Percentiles rank a stretch among this genome's conserved stretches.
Evolutionary conservation across 2,797 vertebrate genomes (phyloP).

Genomic region (Onychomys leucogaster): DNA sequence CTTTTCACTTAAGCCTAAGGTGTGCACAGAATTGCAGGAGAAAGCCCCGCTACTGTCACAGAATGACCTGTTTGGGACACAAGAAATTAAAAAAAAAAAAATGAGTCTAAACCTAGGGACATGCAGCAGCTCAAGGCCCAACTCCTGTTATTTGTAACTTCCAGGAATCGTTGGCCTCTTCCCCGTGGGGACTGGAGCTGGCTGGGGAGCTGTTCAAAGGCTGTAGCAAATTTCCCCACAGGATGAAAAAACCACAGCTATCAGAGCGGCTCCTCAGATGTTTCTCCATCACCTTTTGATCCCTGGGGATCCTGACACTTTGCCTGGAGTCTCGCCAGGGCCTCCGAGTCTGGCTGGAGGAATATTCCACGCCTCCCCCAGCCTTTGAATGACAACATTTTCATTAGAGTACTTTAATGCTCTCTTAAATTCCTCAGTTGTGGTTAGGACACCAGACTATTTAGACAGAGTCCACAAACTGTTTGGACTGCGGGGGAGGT

Average conservation of each 20-base stretch:
- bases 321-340: slow-evolving; percentile 57
- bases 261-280: slow-evolving; percentile 35
- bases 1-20: neutral
- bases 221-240: slow-evolving; percentile 50
- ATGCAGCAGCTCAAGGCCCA: slow-evolving; percentile 5
- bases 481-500: slow-evolving; percentile 54
- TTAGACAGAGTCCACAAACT: slow-evolving; percentile 75
- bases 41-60: neutral
- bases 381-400: slow-evolving; percentile 68
- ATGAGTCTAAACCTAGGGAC: neutral
- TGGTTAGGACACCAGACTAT: slow-evolving; percentile 62
- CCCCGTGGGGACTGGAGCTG: neutral
- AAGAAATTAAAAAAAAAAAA: slow-evolving; percentile 48
- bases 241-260: slow-evolving; percentile 67
- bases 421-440: slow-evolving; percentile 74
- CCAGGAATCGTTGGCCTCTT: slow-evolving; percentile 62
- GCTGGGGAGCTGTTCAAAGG: slow-evolving; percentile 61
- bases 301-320: slow-evolving; percentile 55
- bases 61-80: neutral
- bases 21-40: neutral
- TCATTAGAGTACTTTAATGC: slow-evolving; percentile 60
- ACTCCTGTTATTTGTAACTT: slow-evolving; percentile 55
- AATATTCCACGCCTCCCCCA: slow-evolving; percentile 40
- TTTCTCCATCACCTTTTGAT: slow-evolving; percentile 77
- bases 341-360: slow-evolving; percentile 30